These are phyloP conservation scores for Venustaconcha ellipsiformis DNA, from an alignment of 1,140 invertebrate genomes.

Conservation along the genomic window DNA sequence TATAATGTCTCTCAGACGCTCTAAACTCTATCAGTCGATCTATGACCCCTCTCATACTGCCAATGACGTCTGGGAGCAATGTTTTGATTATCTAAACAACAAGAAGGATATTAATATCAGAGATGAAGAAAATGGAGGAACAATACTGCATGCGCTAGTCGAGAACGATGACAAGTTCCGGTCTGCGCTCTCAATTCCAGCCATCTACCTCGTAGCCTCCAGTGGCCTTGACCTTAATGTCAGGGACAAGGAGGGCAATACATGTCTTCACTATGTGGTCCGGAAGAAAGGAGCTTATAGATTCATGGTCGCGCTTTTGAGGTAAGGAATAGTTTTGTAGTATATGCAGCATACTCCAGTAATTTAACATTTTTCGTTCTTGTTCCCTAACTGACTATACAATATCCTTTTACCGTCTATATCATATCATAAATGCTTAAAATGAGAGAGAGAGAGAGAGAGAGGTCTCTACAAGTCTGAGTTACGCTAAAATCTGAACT, in stretches of 20 bases:
- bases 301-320: conserved; percentile 27
- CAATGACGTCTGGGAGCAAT: conserved; percentile 11
- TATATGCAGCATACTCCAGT: too few species aligned
- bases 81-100: conserved; percentile 16
- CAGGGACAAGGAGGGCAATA: conserved; percentile 27
- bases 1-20: conserved; percentile 18
- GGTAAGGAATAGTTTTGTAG: conserved; percentile 6
- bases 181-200: conserved; percentile 6
- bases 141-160: conserved; percentile 28
- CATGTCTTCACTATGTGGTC: conserved; percentile 30
- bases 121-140: conserved; percentile 14
- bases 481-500: too few species aligned
- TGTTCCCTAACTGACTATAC: too few species aligned
- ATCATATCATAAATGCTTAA: too few species aligned
- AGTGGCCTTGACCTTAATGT: conserved; percentile 27
- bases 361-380: too few species aligned
- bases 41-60: not conserved
- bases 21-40: conserved; percentile 19
- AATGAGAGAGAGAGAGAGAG: too few species aligned
- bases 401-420: too few species aligned
- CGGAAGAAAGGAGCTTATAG: conserved; percentile 13
- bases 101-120: conserved; percentile 28
- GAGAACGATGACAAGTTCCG: conserved; percentile 18
- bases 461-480: too few species aligned
- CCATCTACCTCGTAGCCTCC: conserved; percentile 26